phyloP scores from a whole-genome alignment of 2,797 vertebrate species.

The Catamblyrhynchus diadema region DNA sequence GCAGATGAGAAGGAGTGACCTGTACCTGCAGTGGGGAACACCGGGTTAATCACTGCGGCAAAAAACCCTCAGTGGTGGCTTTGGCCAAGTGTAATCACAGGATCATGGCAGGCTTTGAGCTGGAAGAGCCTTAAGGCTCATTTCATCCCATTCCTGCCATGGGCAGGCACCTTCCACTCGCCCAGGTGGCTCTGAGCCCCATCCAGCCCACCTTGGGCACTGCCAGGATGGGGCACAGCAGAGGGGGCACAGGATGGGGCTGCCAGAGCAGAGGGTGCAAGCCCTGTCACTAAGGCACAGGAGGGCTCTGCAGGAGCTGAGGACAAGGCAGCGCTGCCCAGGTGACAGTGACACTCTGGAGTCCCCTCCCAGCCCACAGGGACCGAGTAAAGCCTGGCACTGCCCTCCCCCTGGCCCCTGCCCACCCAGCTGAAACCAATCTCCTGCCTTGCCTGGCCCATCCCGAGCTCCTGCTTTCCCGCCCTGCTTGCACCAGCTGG shows the following conservation, averaged over 20 bases:
- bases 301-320: not conserved
- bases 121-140: not conserved
- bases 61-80: not conserved
- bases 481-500: not conserved
- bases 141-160: no score
- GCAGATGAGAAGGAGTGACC: not conserved
- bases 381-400: not conserved
- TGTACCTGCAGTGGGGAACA: not conserved
- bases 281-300: not conserved
- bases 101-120: not conserved
- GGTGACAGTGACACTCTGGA: not conserved
- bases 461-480: not conserved
- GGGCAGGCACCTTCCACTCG: not conserved
- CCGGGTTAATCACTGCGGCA: rapidly evolving
- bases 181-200: not conserved
- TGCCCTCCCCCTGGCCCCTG: not conserved
- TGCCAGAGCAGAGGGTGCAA: not conserved
- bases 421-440: not conserved
- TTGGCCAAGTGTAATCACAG: not conserved
- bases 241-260: not conserved
- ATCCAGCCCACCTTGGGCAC: not conserved
- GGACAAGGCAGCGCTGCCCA: not conserved
- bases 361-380: not conserved
- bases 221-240: not conserved
- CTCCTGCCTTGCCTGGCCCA: not conserved